Percentiles rank a stretch among this genome's conserved stretches.
These are phyloP conservation scores for Orgyia antiqua DNA, from an alignment of 2,888 invertebrate species.

Conservation along the genomic window DNA sequence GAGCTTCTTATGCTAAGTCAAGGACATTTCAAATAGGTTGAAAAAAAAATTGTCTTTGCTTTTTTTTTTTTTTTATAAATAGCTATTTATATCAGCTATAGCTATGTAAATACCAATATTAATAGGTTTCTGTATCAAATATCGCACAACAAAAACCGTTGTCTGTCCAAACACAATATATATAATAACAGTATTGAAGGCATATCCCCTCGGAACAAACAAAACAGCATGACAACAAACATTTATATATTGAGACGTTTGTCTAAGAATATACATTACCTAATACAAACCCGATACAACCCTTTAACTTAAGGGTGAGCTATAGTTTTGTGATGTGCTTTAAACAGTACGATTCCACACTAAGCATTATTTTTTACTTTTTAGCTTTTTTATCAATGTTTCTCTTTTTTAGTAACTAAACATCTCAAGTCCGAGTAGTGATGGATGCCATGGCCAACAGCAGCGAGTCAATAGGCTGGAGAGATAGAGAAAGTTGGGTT, in stretches of 20 bases:
- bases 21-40: no score
- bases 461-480: no score
- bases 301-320: slow-evolving; percentile 15
- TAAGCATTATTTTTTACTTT: no score
- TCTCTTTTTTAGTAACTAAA: no score
- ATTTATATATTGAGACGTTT: slow-evolving; percentile 47
- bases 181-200: slow-evolving; percentile 16
- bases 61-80: no score
- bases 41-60: no score
- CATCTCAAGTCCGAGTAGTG: no score
- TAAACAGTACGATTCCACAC: slow-evolving; percentile 3
- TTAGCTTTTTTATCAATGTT: no score
- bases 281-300: slow-evolving; percentile 27
- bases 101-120: neutral
- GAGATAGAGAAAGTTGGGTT: no score
- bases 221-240: slow-evolving; percentile 29
- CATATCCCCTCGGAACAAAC: slow-evolving; percentile 23
- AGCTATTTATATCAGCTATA: no score
- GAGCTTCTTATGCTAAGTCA: no score
- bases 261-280: slow-evolving; percentile 45
- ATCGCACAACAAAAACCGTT: slow-evolving; percentile 14
- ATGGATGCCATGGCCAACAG: no score
- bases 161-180: slow-evolving; percentile 22
- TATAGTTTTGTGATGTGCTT: slow-evolving; percentile 6
- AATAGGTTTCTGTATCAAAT: neutral